phyloP scores from a whole-genome alignment of 2,888 invertebrate genomes.

The Poecilobothrus nobilitatus region DNA sequence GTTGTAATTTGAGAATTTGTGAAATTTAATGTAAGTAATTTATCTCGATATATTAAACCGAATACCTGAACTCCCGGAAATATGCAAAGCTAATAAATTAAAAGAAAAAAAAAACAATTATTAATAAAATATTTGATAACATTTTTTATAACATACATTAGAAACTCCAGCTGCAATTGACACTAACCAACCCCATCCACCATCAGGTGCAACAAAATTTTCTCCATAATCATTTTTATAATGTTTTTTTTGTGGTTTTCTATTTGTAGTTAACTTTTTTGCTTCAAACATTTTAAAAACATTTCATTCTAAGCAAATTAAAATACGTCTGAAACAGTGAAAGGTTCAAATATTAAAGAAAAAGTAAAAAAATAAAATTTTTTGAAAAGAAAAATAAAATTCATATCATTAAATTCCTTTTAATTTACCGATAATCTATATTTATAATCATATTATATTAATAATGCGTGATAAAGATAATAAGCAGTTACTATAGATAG shows the following conservation, averaged over 20 bases:
- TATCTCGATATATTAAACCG: slow-evolving; percentile 59
- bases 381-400: no score
- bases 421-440: no score
- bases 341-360: no score
- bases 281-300: not conserved
- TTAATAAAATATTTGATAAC: not conserved
- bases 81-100: slow-evolving; percentile 52
- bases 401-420: no score
- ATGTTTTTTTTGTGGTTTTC: not conserved
- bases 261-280: not conserved
- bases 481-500: no score
- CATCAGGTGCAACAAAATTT: slow-evolving; percentile 62
- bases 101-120: no score
- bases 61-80: slow-evolving; percentile 63
- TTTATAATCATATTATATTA: no score
- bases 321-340: no score
- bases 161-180: slow-evolving; percentile 61
- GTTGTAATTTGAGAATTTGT: slow-evolving; percentile 59
- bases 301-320: not conserved
- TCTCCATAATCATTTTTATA: slow-evolving; percentile 43
- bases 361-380: no score
- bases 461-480: no score
- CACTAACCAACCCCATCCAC: slow-evolving; percentile 67
- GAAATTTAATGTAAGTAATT: slow-evolving; percentile 53
- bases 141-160: slow-evolving; percentile 46